Conservation (phyloP, 2,888 invertebrate genomes). For the Drosophila helvetica region DNA sequence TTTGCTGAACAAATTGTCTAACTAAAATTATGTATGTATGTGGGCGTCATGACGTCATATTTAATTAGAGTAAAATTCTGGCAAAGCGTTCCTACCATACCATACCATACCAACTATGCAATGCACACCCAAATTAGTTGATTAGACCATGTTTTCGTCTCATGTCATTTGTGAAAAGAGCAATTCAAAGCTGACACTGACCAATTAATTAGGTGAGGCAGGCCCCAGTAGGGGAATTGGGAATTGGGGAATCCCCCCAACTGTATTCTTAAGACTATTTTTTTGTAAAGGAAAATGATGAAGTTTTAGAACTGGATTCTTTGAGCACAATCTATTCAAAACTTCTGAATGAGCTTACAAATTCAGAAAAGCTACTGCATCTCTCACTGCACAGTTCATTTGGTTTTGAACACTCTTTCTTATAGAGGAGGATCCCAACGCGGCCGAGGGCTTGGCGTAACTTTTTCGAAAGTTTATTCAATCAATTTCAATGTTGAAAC, state of each 20-base stretch:
- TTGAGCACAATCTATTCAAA: too few species aligned
- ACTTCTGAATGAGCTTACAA: too few species aligned
- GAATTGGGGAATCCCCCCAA: background rate
- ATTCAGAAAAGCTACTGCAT: too few species aligned
- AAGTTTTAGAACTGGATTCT: too few species aligned
- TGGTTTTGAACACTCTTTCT: too few species aligned
- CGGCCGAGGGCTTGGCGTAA: background rate
- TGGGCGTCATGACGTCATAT: conserved; percentile 32
- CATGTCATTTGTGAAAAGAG: conserved; percentile 52
- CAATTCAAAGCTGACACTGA: conserved; percentile 1
- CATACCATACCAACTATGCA: conserved; percentile 42
- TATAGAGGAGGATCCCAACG: too few species aligned
- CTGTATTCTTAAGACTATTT: too few species aligned
- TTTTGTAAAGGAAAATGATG: too few species aligned
- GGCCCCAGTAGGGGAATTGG: background rate
- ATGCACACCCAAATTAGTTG: conserved; percentile 66
- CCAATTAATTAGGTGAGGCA: background rate
- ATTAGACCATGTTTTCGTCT: conserved; percentile 18
- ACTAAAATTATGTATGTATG: conserved; percentile 4
- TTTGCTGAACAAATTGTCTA: conserved; percentile 32
- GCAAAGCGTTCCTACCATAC: conserved; percentile 4
- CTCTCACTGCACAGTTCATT: too few species aligned
- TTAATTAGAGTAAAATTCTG: conserved; percentile 41
- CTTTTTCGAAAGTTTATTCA: conserved; percentile 47
- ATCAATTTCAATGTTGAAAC: conserved; percentile 38